Base-by-base conservation (phyloP, 2,888 invertebrate species). In the Chorisops tibialis region DNA sequence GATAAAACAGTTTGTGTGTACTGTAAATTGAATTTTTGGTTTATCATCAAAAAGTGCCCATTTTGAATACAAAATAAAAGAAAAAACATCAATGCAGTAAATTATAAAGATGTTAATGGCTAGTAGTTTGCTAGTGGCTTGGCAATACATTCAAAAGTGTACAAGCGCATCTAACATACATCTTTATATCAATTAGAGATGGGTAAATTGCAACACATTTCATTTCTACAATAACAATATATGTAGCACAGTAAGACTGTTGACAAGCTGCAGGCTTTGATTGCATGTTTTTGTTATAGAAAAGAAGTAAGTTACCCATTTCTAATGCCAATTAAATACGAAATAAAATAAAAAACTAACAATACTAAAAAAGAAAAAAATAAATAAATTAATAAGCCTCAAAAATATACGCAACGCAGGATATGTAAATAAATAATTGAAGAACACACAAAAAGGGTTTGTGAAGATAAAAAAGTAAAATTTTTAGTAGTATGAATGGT, bases 1-100 rank as follows among this genome's bases (percentile, higher is more conserved):
- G 96, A 96, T 63, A 96, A 85, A 70, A 96, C 91, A 6, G 95
- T 89, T 65, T 95, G 92, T 62, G 91, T 87, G 79, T 91, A 93
- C 79, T 89, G 87, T 50, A 69, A 70, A 21, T n/a, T 6, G 21
- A 19, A n/a, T 24, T 7, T 22, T 19, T n/a, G 5, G 35, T 18
- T 35, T 1, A 2, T 48, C 14, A 22, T 21, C 35, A 38, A 49
- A 5, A 21, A 30, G 30, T 30, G 7, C 30, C 5, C 5, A 30
- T 30, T 30, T 7, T 9, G 30, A 30, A 43, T 24, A 14, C 11
- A 24, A 43, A 43, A 56, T 12, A 45, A 21, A 43, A 56, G 30
- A 54, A 30, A 30, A 30, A 7, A 30, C 5, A 30, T 30, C 30
- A 30, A 30, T 30, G 30, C 30, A 30, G 5, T 30, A 30, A 30